Conservation (phyloP, 1,140 invertebrate genomes). For the Apis mellifera region Amel_HAv3.1 CM009940.2:4849001-4849500, state of each 20-base stretch:
- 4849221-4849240: background rate
- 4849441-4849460: constrained; percentile 7
- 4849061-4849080: background rate
- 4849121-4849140: no score
- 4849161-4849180: no score
- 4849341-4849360: constrained; percentile 24
- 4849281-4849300: constrained; percentile 37
- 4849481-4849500: background rate
- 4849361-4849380: constrained; percentile 6
- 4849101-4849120: no score
- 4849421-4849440: constrained; percentile 1
- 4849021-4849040: no score
- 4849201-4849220: no score
- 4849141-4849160: no score
- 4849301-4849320: constrained; percentile 43
- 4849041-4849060: background rate
- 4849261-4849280: constrained; percentile 30
- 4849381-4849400: constrained; percentile 21
- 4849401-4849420: background rate
- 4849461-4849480: constrained; percentile 9
- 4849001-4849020: no score
- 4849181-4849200: no score
- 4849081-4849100: background rate
- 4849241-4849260: constrained; percentile 5
- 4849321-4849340: constrained; percentile 44